phyloP scores from a whole-genome alignment of 1,140 invertebrate species.

The Acromyrmex charruanus region DNA sequence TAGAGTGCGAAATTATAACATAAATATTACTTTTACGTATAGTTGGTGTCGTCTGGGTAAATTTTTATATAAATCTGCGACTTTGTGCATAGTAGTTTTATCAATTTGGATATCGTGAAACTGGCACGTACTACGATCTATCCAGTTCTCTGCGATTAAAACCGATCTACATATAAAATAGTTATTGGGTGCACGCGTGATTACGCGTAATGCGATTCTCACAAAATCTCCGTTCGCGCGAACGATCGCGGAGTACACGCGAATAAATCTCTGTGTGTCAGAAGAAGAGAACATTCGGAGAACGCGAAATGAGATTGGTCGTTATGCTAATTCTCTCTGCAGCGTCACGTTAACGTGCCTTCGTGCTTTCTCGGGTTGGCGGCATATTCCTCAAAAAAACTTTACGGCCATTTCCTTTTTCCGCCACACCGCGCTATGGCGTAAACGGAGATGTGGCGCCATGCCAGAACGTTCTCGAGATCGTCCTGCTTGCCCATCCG shows the following conservation, averaged over 20 bases:
- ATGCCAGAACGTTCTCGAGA: conserved; percentile 58
- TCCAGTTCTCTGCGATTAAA: not conserved
- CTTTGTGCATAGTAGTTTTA: not conserved
- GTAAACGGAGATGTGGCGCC: conserved; percentile 61
- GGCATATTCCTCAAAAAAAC: conserved; percentile 47
- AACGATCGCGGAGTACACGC: not conserved
- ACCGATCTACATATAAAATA: not conserved
- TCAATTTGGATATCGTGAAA: not conserved
- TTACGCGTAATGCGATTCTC: conserved; percentile 14
- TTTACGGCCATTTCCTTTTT: conserved; percentile 61
- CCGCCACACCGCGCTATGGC: conserved; percentile 34
- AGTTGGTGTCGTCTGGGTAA: no score
- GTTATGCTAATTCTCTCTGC: conserved; percentile 51
- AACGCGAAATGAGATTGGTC: conserved; percentile 54
- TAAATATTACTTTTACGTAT: no score
- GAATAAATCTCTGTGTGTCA: not conserved
- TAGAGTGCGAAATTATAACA: no score
- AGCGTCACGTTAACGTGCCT: conserved; percentile 37
- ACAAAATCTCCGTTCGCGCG: conserved; percentile 12
- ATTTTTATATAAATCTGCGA: no score
- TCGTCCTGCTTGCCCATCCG: conserved; percentile 36
- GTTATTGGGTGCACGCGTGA: not conserved
- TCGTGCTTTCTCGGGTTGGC: conserved; percentile 30
- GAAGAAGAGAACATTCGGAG: conserved; percentile 14
- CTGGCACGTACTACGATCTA: not conserved